Evolutionary conservation across 2,797 vertebrate species (phyloP), one percentile per base, ranked within the genome.

Genomic region (Cirrhinus mrigala): DNA sequence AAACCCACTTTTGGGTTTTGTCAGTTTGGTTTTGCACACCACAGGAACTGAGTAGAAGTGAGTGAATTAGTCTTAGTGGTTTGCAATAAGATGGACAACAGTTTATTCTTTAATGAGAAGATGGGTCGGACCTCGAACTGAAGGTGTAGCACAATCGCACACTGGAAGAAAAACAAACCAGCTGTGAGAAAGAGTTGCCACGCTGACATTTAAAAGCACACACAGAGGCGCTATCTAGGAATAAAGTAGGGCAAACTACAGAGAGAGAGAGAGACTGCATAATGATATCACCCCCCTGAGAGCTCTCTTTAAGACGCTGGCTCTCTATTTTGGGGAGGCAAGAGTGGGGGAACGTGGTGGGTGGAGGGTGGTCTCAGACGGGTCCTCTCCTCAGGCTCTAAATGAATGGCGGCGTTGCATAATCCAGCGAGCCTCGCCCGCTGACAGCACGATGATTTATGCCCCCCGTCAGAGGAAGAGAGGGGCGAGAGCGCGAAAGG

Each of bases 371-470:
- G 95, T 95, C 90, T 87, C 84, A 88, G 82, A 88, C 81, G 85
- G 88, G 79, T 86, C 81, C 84, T 85, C 85, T 88, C 88, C 74
- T 87, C 82, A 44, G 85, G 90, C 94, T 95, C 93, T 94, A 94
- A 96, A 95, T 93, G 95, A 94, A 96, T 94, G 95, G 94, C 94
- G 93, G 94, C 94, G 92, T 96, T 96, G 96, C 95, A 95, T 96
- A 96, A 97, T 96, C 95, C 93, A 90, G 93, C 93, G 93, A 92
- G 94, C 94, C 90, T 92, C 87, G 89, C 91, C 46, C 91, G 92
- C 94, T 97, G 96, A 97, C 96, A 97, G 95, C 94, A 93, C 93
- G 88, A 96, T 97, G 96, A 97, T 97, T 97, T 97, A 97, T 97
- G 96, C 95, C 94, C 95, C 91, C 94, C 94, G 94, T 96, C 94